These are phyloP conservation scores for Upupa epops DNA, from an alignment of 2,113 vertebrate genomes.

Conservation along the genomic window DNA sequence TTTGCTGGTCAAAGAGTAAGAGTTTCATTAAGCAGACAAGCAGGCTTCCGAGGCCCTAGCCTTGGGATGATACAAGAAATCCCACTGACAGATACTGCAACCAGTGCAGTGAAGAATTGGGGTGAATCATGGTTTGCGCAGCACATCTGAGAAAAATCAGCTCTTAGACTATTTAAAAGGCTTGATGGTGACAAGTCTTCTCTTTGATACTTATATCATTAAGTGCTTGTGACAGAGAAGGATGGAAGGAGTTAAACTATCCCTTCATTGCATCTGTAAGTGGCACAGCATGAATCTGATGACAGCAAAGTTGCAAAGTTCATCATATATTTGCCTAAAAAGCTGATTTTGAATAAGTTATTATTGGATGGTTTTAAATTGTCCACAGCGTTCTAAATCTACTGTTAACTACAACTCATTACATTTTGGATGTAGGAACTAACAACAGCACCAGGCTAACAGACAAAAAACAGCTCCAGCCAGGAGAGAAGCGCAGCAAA, in stretches of 20 bases:
- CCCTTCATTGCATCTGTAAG: neutral
- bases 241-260: neutral
- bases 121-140: neutral
- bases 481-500: neutral
- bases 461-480: too few species aligned
- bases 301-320: neutral
- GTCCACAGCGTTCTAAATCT: neutral
- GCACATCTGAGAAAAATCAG: conserved; percentile 5
- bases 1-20: neutral
- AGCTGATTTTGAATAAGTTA: neutral
- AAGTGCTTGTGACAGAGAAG: neutral
- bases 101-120: accelerated
- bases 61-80: neutral
- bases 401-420: neutral
- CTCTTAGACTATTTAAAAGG: neutral
- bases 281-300: neutral
- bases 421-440: neutral
- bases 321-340: neutral
- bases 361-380: neutral
- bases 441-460: neutral
- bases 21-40: neutral
- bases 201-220: neutral
- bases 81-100: neutral
- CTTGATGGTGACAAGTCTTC: neutral
- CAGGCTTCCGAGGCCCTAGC: neutral